phyloP scores from a whole-genome alignment of 2,797 vertebrate genomes.

The Buphagus erythrorhynchus region DNA sequence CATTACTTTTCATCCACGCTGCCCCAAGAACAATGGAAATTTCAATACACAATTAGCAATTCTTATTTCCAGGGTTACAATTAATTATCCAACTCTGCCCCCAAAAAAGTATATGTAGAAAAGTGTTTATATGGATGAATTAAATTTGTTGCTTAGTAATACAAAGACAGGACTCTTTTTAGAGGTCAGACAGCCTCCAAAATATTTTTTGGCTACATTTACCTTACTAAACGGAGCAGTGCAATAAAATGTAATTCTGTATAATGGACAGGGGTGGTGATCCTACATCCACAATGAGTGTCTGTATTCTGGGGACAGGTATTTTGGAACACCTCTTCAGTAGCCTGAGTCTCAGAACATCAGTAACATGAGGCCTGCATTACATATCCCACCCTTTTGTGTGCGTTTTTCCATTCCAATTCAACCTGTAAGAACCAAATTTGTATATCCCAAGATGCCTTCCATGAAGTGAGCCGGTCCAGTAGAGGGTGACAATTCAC shows the following conservation, averaged over 20 bases:
- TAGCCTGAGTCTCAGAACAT: neutral
- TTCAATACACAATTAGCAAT: neutral
- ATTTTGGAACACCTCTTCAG: neutral
- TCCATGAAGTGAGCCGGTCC: neutral
- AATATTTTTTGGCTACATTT: neutral
- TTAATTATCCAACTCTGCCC: neutral
- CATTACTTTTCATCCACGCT: neutral
- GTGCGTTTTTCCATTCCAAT: neutral
- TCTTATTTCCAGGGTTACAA: neutral
- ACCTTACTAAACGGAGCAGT: neutral
- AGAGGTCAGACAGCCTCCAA: neutral
- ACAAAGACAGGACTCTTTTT: neutral
- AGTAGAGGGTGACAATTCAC: neutral
- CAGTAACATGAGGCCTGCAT: neutral
- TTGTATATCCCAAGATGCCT: neutral
- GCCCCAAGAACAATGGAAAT: neutral
- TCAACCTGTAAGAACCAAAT: neutral
- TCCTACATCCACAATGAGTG: neutral
- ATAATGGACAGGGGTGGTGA: neutral
- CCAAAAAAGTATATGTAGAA: neutral
- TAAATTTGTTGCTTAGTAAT: neutral
- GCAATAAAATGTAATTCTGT: neutral
- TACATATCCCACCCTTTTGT: neutral
- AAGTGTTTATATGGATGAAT: neutral
- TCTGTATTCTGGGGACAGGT: neutral